A percentile compares a stretch with the other conserved stretches of the same genome.
Evolutionary conservation across 2,888 invertebrate species (phyloP).

Genomic region (Cistogaster globosa): DNA sequence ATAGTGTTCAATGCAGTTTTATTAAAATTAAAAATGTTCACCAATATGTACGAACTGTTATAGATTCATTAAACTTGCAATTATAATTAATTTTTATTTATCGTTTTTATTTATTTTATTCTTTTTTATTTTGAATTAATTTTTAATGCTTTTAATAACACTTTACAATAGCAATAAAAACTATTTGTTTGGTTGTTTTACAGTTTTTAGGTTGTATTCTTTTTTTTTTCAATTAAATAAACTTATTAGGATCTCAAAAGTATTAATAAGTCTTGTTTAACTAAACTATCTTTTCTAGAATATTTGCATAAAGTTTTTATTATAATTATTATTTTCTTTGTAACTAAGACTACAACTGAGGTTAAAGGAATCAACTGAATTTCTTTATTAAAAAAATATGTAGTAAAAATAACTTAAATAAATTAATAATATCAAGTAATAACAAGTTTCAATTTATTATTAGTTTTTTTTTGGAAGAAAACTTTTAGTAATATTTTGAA

Average conservation of each 20-base stretch:
- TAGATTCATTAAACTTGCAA: background rate
- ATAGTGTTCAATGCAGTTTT: too few relatives aligned
- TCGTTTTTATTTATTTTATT: background rate
- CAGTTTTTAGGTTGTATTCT: background rate
- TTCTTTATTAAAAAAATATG: constrained; percentile 18
- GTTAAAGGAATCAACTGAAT: constrained; percentile 54
- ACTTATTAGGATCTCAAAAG: constrained; percentile 22
- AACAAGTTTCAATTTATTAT: constrained; percentile 5
- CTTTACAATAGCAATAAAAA: background rate
- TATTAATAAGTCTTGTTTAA: constrained; percentile 21
- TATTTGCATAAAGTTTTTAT: background rate
- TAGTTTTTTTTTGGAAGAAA: constrained; percentile 56
- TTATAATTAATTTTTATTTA: constrained; percentile 3
- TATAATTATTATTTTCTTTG: background rate
- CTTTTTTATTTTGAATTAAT: background rate
- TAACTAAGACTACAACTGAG: constrained; percentile 47
- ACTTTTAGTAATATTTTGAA: constrained; percentile 18
- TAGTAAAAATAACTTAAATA: constrained; percentile 40
- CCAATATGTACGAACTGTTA: too few relatives aligned
- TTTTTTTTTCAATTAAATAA: background rate
- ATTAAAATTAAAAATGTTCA: too few relatives aligned
- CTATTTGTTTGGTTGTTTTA: constrained; percentile 21
- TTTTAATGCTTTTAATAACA: background rate
- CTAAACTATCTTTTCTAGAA: constrained; percentile 19
- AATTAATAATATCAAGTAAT: constrained; percentile 11